These are phyloP conservation scores for Eretmodus cyanostictus DNA, from an alignment of 2,113 vertebrate genomes.

Conservation along the genomic window DNA sequence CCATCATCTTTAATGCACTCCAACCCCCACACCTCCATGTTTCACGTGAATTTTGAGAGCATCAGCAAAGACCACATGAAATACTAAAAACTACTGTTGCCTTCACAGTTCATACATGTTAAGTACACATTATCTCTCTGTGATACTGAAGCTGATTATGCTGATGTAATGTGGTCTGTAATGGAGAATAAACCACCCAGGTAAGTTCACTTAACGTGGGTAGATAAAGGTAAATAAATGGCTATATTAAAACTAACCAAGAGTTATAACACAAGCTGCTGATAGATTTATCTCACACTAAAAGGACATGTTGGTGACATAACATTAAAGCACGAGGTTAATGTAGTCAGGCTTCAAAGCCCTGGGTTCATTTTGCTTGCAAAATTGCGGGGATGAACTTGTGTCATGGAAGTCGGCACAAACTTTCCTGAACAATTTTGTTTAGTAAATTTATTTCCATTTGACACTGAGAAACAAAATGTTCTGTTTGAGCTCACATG, in stretches of 20 bases:
- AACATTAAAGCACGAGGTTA: neutral
- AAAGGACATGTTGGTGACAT: neutral
- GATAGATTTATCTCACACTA: neutral
- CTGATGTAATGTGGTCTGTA: neutral
- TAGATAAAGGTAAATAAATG: neutral
- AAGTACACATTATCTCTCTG: neutral
- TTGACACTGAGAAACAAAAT: fast-evolving
- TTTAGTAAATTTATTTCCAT: neutral
- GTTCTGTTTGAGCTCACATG: neutral
- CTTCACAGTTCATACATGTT: neutral
- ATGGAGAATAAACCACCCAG: neutral
- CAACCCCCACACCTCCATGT: neutral
- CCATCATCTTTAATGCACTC: neutral
- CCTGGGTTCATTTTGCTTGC: neutral
- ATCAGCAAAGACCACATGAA: neutral
- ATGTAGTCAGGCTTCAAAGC: neutral
- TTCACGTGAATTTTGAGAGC: neutral
- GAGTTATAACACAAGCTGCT: neutral
- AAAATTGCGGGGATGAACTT: fast-evolving
- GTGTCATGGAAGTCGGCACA: fast-evolving
- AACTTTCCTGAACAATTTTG: fast-evolving
- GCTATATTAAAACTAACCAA: neutral
- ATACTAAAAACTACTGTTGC: neutral
- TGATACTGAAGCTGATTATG: neutral
- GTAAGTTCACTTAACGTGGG: neutral